Evolutionary conservation across 2,888 invertebrate genomes (phyloP).

Genomic region (Lasioglossum oenotherae): DNA sequence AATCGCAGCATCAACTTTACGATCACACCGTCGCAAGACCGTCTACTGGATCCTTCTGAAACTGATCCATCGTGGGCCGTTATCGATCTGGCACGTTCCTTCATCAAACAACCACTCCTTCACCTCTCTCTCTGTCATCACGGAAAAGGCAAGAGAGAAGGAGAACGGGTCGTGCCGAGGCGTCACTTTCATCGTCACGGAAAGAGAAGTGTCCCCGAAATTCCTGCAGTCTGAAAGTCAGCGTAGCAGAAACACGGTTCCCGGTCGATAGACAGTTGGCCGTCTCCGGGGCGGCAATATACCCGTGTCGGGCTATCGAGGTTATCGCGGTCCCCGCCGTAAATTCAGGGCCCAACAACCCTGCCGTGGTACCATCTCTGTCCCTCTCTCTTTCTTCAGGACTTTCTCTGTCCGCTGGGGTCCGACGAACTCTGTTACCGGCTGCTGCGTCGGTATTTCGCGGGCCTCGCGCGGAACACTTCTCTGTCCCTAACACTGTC

Average conservation of each 20-base stretch:
- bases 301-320: constrained; percentile 73
- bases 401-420: constrained; percentile 12
- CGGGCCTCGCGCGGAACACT: constrained; percentile 53
- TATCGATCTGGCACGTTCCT: constrained; percentile 1
- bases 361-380: constrained; percentile 43
- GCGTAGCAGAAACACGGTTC: constrained; percentile 27
- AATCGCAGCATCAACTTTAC: too few relatives aligned
- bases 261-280: constrained; percentile 62
- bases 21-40: too few relatives aligned
- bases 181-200: constrained; percentile 18
- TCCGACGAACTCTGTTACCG: constrained; percentile 50
- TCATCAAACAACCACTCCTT: neutral
- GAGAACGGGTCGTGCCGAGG: neutral
- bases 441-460: constrained; percentile 67
- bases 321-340: constrained; percentile 73
- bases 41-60: neutral
- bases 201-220: constrained; percentile 41
- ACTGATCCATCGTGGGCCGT: neutral
- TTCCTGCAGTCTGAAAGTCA: constrained; percentile 24
- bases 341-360: constrained; percentile 73
- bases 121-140: neutral
- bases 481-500: constrained; percentile 19
- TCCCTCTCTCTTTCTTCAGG: neutral
- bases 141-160: constrained; percentile 47
- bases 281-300: constrained; percentile 60